These are phyloP conservation scores for Archips xylosteana DNA, from an alignment of 2,888 invertebrate genomes.

Conservation along the genomic window DNA sequence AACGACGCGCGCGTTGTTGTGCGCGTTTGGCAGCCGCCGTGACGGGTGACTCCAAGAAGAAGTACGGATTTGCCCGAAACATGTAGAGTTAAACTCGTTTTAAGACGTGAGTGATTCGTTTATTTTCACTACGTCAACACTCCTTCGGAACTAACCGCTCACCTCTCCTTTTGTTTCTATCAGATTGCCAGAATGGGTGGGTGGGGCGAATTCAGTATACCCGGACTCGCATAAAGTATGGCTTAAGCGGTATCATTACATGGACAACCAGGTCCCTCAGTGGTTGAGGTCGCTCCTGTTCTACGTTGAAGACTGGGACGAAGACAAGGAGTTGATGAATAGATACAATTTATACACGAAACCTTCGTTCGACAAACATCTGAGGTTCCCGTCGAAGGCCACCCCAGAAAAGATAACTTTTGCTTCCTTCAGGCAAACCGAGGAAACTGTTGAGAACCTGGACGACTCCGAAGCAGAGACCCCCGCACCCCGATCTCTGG, in stretches of 20 bases:
- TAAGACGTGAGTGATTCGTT: no score
- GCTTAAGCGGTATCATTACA: neutral
- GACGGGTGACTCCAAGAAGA: no score
- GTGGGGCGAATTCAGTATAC: neutral
- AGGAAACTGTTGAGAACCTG: neutral
- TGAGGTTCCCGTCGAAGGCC: neutral
- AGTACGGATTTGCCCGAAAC: no score
- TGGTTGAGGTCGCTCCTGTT: neutral
- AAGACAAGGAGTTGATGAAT: neutral
- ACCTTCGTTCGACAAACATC: neutral
- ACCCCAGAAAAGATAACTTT: neutral
- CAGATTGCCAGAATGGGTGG: no score
- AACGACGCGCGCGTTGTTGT: no score
- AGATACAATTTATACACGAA: neutral
- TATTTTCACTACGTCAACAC: no score
- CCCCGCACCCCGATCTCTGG: no score
- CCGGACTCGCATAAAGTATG: neutral
- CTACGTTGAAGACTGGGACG: neutral
- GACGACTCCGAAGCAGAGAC: neutral
- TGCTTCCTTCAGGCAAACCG: neutral
- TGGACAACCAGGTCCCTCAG: neutral
- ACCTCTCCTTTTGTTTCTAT: no score
- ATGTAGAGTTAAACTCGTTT: no score
- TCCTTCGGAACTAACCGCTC: no score
- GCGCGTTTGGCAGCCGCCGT: no score